These are phyloP conservation scores for Ahaetulla prasina DNA, from an alignment of 2,113 vertebrate species.

Conservation along the genomic window DNA sequence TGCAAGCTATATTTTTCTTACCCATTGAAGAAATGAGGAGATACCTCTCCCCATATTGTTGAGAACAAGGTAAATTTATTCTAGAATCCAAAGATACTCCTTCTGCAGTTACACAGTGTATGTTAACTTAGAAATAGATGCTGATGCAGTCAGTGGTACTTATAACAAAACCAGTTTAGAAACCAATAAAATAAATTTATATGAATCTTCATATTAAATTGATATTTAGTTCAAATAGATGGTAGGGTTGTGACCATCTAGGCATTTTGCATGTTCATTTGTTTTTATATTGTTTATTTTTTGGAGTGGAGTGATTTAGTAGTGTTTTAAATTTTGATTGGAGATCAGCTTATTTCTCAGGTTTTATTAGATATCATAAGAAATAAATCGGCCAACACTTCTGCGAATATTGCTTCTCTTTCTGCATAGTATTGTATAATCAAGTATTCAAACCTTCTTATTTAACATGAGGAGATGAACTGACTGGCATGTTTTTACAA, in stretches of 20 bases:
- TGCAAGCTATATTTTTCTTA: neutral
- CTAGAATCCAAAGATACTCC: neutral
- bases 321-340: neutral
- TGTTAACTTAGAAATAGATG: neutral
- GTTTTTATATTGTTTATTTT: neutral
- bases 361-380: neutral
- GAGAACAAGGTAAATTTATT: neutral
- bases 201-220: neutral
- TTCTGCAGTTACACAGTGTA: neutral
- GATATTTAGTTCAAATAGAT: neutral
- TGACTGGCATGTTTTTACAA: neutral
- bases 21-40: neutral
- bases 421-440: neutral
- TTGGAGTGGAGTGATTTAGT: neutral
- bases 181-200: neutral
- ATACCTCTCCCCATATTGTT: neutral
- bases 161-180: neutral
- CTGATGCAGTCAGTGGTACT: neutral
- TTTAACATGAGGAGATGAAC: neutral
- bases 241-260: neutral
- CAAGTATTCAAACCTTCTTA: neutral
- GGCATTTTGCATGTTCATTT: neutral
- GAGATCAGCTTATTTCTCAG: neutral
- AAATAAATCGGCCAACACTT: neutral
- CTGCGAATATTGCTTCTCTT: neutral